phyloP scores from a whole-genome alignment of 2,888 invertebrate species.

The Ceratothoa steindachneri region DNA sequence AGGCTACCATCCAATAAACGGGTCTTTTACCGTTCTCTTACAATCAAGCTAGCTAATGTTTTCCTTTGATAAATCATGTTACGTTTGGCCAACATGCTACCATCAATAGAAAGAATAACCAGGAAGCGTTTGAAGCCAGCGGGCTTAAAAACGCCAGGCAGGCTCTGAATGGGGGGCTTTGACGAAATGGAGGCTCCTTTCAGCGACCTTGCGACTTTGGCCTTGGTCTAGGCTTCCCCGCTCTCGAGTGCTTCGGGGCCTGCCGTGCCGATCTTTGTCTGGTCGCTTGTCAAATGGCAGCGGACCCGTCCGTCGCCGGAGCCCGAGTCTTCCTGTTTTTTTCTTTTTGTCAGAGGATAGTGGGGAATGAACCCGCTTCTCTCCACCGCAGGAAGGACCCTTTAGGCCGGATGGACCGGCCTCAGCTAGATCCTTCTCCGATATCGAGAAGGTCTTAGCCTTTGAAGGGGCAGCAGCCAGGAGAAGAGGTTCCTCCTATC shows the following conservation, averaged over 20 bases:
- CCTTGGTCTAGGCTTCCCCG: not conserved
- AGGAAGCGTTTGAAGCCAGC: too few species aligned
- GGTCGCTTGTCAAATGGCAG: not conserved
- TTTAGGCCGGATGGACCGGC: too few species aligned
- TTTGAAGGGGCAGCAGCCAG: too few species aligned
- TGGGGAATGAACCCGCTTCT: too few species aligned
- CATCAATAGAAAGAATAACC: too few species aligned
- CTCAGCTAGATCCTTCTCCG: too few species aligned
- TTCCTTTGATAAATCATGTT: not conserved
- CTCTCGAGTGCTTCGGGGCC: not conserved
- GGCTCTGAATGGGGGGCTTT: not conserved
- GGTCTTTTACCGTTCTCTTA: slow-evolving; percentile 2
- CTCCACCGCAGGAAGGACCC: not conserved
- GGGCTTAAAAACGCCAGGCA: too few species aligned
- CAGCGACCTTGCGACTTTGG: too few species aligned
- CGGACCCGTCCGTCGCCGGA: not conserved
- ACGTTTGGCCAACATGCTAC: too few species aligned
- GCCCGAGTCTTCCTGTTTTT: not conserved
- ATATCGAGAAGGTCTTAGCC: too few species aligned
- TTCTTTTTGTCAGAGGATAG: not conserved
- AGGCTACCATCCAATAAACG: not conserved
- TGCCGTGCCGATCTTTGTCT: not conserved
- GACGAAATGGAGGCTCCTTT: not conserved
- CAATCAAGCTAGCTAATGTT: too few species aligned
- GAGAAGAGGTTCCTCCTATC: too few species aligned